These are phyloP conservation scores for Pterois miles DNA, from an alignment of 2,797 vertebrate species.

Conservation along the genomic window DNA sequence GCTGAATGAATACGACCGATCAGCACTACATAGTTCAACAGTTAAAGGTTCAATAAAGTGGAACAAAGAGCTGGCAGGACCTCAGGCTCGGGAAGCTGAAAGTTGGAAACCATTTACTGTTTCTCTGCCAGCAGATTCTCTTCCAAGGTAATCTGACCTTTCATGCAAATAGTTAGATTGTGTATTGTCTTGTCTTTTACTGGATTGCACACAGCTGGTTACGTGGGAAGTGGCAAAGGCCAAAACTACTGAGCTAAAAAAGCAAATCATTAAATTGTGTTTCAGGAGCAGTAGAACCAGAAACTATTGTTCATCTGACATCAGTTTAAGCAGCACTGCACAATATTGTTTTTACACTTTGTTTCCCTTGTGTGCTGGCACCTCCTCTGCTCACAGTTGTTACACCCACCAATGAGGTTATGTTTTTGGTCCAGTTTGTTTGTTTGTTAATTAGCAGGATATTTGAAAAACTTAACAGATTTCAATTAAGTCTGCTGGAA, in stretches of 20 bases:
- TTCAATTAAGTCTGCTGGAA: conserved; percentile 7
- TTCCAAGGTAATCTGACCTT: conserved; percentile 8
- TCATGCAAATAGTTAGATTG: background rate
- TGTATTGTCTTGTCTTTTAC: background rate
- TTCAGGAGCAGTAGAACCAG: background rate
- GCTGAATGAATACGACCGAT: conserved; percentile 7
- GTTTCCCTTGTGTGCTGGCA: background rate
- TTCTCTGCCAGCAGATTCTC: background rate
- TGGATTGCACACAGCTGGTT: background rate
- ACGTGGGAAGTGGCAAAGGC: background rate
- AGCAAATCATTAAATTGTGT: background rate
- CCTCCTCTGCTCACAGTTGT: background rate
- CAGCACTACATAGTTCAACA: background rate
- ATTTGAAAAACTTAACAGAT: conserved; percentile 1
- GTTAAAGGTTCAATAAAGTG: conserved; percentile 23
- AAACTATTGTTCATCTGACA: background rate
- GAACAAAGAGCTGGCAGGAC: conserved; percentile 32
- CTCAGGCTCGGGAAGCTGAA: background rate
- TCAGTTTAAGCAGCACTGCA: background rate
- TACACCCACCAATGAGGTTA: background rate
- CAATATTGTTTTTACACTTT: background rate
- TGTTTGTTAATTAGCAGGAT: background rate
- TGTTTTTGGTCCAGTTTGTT: conserved; percentile 2
- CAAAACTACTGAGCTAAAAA: background rate
- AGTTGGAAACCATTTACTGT: conserved; percentile 1